phyloP scores from a whole-genome alignment of 2,113 vertebrate genomes.

The Chloroceryle aenea region DNA sequence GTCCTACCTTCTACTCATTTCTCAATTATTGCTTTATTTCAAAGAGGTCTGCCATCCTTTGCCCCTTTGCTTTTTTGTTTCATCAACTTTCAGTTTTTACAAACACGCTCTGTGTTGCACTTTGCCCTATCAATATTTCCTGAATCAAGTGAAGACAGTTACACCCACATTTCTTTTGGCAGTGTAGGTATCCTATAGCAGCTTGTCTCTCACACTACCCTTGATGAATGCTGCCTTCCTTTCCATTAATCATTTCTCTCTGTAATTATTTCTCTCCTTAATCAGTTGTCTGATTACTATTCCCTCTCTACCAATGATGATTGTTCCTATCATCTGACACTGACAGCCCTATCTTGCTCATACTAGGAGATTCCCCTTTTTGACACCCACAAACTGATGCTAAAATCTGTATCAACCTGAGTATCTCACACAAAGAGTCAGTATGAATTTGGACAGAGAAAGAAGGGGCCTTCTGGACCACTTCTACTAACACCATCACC shows the following conservation, averaged over 20 bases:
- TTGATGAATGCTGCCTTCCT: slow-evolving; percentile 32
- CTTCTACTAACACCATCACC: neutral
- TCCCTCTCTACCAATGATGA: neutral
- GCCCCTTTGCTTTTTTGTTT: neutral
- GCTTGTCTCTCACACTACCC: neutral
- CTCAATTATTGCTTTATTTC: neutral
- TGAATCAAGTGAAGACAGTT: neutral
- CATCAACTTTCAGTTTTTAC: neutral
- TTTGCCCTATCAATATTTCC: neutral
- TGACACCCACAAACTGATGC: neutral
- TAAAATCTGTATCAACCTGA: neutral
- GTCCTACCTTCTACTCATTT: neutral
- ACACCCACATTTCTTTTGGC: neutral
- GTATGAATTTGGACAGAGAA: neutral
- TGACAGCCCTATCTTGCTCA: slow-evolving; percentile 3
- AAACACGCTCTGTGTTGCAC: neutral
- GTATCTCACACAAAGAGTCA: fast-evolving
- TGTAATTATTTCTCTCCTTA: slow-evolving; percentile 8
- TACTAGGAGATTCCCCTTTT: neutral
- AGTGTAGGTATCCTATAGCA: neutral
- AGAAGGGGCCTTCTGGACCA: neutral
- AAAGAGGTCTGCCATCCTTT: neutral
- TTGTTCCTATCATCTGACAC: slow-evolving; percentile 4
- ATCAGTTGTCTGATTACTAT: slow-evolving; percentile 53
- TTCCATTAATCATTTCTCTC: slow-evolving; percentile 21